Conservation (phyloP, 2,113 vertebrate genomes). For the Myotis lucifugus region DNA sequence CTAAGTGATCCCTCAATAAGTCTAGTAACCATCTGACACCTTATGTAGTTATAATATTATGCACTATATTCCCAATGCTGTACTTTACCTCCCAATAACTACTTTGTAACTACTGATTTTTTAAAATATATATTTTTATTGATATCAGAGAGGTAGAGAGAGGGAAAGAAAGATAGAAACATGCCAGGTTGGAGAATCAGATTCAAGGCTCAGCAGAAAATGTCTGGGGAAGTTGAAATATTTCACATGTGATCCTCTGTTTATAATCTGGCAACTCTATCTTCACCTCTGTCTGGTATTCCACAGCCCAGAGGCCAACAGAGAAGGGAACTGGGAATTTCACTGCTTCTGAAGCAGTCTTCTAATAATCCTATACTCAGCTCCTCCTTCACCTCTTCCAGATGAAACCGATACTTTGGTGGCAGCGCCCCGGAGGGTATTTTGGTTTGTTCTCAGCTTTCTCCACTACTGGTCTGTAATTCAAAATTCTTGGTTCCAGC, state of each 20-base stretch:
- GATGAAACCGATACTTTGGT: background rate
- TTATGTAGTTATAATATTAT: background rate
- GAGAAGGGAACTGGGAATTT: no score
- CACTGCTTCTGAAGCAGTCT: background rate
- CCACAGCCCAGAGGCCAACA: background rate
- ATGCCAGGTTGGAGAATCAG: background rate
- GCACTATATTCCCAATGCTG: background rate
- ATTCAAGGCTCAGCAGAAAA: background rate
- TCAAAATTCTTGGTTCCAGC: background rate
- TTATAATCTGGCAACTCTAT: background rate
- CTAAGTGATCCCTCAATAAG: background rate
- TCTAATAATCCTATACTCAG: background rate
- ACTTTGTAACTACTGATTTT: background rate
- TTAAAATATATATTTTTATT: no score
- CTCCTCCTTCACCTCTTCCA: background rate
- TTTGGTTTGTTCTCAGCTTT: background rate
- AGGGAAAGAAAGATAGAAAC: no score
- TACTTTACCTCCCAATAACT: background rate
- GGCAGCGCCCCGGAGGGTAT: background rate
- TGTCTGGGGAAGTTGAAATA: background rate
- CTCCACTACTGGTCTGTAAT: background rate
- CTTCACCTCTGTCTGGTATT: background rate
- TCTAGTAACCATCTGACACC: background rate
- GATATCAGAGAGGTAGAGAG: no score
- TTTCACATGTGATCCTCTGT: background rate